These are phyloP conservation scores for Canis aureus DNA, from an alignment of 2,113 vertebrate genomes.

Conservation along the genomic window DNA sequence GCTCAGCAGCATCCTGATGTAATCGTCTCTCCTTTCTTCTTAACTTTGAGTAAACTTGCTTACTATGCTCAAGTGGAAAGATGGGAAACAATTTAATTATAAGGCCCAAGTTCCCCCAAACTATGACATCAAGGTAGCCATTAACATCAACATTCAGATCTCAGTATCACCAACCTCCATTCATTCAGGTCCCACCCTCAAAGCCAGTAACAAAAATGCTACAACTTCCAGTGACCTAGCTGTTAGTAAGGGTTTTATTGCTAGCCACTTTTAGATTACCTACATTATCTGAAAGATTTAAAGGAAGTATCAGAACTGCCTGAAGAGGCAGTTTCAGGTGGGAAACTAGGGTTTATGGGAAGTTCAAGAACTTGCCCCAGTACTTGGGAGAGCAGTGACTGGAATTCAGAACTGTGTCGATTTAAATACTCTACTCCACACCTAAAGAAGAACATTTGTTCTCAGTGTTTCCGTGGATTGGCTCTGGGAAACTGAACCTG, in stretches of 20 bases:
- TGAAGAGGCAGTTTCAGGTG: background rate
- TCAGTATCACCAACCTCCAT: background rate
- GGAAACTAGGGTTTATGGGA: background rate
- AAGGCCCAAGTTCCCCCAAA: background rate
- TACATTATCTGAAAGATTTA: background rate
- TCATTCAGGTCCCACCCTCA: background rate
- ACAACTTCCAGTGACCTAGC: background rate
- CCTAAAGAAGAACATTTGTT: background rate
- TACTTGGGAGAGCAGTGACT: background rate
- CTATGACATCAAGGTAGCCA: background rate
- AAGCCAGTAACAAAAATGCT: background rate
- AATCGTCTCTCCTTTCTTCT: constrained; percentile 20
- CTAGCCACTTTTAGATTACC: background rate
- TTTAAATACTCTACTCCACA: background rate
- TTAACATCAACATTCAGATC: background rate
- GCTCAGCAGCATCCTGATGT: background rate
- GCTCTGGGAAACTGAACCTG: background rate
- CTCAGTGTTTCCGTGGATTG: background rate
- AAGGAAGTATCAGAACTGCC: background rate
- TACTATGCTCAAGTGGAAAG: background rate
- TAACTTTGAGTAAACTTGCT: constrained; percentile 42
- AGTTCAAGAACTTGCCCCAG: background rate
- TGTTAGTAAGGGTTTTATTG: background rate
- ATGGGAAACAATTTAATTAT: background rate
- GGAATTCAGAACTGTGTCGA: background rate